phyloP scores from a whole-genome alignment of 2,113 vertebrate genomes.

The Engraulis encrasicolus region DNA sequence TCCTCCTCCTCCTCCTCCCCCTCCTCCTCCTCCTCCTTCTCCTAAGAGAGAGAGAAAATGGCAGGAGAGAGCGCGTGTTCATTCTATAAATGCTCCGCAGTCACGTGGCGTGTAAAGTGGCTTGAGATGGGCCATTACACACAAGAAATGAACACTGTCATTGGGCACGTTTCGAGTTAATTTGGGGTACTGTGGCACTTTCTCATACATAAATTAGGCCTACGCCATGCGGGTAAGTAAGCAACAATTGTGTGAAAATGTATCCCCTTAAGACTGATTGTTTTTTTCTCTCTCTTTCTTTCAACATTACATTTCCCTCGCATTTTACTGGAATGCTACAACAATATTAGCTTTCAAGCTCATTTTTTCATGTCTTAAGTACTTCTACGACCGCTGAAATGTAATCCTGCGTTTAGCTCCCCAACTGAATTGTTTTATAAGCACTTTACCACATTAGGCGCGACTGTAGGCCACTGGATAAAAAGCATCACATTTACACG shows the following conservation, averaged over 20 bases:
- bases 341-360: background rate
- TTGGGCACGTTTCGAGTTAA: background rate
- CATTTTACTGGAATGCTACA: background rate
- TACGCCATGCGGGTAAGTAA: background rate
- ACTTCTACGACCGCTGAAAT: background rate
- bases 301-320: background rate
- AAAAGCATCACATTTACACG: constrained; percentile 3
- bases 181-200: background rate
- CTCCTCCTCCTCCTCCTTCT: no score
- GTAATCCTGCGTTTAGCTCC: background rate
- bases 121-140: constrained; percentile 59
- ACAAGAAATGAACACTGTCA: constrained; percentile 31
- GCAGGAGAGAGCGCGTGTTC: constrained; percentile 51
- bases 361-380: background rate
- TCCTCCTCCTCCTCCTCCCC: no score
- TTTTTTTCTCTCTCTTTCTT: no score
- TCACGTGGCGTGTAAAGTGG: constrained; percentile 58
- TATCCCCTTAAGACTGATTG: background rate
- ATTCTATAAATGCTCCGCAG: constrained; percentile 65
- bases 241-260: background rate
- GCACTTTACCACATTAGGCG: background rate
- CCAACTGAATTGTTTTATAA: background rate
- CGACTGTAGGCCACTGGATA: background rate
- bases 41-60: constrained; percentile 50
- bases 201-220: background rate